These are phyloP conservation scores for Melanogrammus aeglefinus DNA, from an alignment of 2,797 vertebrate species.

Conservation along the genomic window DNA sequence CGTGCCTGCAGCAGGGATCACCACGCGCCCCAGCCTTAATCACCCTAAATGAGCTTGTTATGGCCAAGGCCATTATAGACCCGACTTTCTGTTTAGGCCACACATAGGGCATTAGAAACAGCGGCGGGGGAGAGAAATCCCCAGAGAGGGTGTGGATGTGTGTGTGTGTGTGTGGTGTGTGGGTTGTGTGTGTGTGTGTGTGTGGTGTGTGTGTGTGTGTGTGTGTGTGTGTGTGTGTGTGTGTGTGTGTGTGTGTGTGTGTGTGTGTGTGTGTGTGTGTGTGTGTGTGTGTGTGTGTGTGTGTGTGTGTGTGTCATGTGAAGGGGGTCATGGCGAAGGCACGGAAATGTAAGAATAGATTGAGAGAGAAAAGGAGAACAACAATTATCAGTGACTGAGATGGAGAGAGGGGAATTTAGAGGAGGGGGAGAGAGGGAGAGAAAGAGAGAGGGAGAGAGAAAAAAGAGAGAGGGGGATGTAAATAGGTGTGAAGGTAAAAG, in stretches of 20 bases:
- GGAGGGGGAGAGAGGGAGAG: slow-evolving; percentile 20
- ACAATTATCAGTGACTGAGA: not conserved
- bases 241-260: not conserved
- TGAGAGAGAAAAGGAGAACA: not conserved
- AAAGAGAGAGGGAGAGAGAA: slow-evolving; percentile 15
- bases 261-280: not conserved
- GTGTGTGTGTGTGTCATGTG: not conserved
- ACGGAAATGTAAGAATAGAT: not conserved
- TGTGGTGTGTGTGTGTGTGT: not conserved
- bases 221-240: not conserved
- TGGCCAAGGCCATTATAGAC: slow-evolving; percentile 38
- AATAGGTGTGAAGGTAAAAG: not conserved
- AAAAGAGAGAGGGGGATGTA: not conserved
- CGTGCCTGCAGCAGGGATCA: slow-evolving; percentile 43
- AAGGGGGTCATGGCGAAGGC: not conserved
- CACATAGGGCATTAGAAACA: slow-evolving; percentile 43
- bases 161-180: not conserved
- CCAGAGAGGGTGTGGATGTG: not conserved
- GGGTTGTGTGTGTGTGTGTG: not conserved
- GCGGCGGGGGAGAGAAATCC: not conserved
- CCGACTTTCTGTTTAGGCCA: slow-evolving; percentile 38
- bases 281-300: not conserved
- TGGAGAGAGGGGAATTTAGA: not conserved
- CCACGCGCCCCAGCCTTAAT: slow-evolving; percentile 25
- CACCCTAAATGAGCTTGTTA: slow-evolving; percentile 60